Conservation (phyloP, 2,888 invertebrate genomes). For the Sinohyriopsis cumingii region DNA sequence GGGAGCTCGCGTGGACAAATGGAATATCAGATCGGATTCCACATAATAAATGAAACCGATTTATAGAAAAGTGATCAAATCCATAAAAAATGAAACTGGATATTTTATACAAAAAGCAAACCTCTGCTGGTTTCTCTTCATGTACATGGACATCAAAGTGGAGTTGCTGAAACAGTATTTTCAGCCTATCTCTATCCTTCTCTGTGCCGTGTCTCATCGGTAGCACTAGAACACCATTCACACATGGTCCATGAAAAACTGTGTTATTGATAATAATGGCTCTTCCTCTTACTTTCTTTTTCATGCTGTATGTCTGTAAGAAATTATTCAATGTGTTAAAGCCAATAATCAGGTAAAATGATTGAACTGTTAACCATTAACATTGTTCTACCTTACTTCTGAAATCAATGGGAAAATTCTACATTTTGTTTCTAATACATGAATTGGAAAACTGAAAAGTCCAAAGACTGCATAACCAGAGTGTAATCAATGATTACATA, state of each 20-base stretch:
- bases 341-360: neutral
- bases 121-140: slow-evolving; percentile 19
- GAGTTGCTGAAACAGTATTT: slow-evolving; percentile 33
- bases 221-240: slow-evolving; percentile 17
- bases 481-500: too few relatives aligned
- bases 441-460: too few relatives aligned
- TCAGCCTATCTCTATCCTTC: slow-evolving; percentile 26
- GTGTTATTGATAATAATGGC: slow-evolving; percentile 45
- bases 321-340: neutral
- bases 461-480: too few relatives aligned
- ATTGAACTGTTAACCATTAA: too few relatives aligned
- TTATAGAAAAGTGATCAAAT: too few relatives aligned
- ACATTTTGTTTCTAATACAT: too few relatives aligned
- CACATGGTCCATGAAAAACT: slow-evolving; percentile 25
- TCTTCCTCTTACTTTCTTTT: slow-evolving; percentile 31
- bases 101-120: neutral
- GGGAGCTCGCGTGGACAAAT: too few relatives aligned
- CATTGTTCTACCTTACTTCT: too few relatives aligned
- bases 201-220: slow-evolving; percentile 36
- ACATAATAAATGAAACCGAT: too few relatives aligned
- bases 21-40: too few relatives aligned
- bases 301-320: slow-evolving; percentile 40
- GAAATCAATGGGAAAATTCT: too few relatives aligned
- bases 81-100: too few relatives aligned
- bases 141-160: slow-evolving; percentile 33